These are phyloP conservation scores for Eurytoma adleriae DNA, from an alignment of 2,888 invertebrate genomes.

Conservation along the genomic window DNA sequence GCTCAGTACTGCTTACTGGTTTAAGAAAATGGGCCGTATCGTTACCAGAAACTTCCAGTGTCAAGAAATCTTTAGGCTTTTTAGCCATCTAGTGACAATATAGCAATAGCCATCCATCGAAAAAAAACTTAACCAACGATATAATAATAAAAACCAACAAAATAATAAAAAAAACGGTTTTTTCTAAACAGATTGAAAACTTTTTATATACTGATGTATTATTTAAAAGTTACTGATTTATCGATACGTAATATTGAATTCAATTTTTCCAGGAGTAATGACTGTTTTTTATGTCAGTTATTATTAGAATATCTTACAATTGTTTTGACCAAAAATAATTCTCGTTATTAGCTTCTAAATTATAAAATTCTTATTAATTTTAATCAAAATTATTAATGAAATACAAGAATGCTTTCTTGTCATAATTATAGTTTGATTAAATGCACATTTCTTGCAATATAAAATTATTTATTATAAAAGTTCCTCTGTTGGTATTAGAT, in stretches of 20 bases:
- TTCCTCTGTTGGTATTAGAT: conserved; percentile 38
- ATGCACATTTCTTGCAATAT: conserved; percentile 22
- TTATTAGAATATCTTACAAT: not conserved
- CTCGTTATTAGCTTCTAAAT: not conserved
- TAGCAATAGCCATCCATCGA: not conserved
- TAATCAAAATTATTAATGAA: not conserved
- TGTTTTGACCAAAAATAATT: conserved; percentile 13
- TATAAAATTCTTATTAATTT: not conserved
- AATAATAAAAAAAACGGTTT: conserved; percentile 15
- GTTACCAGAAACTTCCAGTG: conserved; percentile 85
- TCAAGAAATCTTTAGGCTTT: conserved; percentile 82
- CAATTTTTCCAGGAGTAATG: too few relatives aligned
- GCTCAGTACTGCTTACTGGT: conserved; percentile 90
- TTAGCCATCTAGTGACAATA: conserved; percentile 76
- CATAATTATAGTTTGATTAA: conserved; percentile 9
- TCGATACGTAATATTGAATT: too few relatives aligned
- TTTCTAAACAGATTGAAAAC: conserved; percentile 1
- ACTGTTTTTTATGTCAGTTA: too few relatives aligned
- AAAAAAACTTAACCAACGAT: conserved; percentile 19
- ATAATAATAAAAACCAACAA: conserved; percentile 1
- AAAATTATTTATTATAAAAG: conserved; percentile 31
- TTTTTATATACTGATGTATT: conserved; percentile 39
- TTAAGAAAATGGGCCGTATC: conserved; percentile 91
- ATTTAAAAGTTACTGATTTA: too few relatives aligned
- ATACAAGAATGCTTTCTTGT: conserved; percentile 10